Conservation (phyloP, 2,113 vertebrate genomes). For the Toxotes jaculatrix region DNA sequence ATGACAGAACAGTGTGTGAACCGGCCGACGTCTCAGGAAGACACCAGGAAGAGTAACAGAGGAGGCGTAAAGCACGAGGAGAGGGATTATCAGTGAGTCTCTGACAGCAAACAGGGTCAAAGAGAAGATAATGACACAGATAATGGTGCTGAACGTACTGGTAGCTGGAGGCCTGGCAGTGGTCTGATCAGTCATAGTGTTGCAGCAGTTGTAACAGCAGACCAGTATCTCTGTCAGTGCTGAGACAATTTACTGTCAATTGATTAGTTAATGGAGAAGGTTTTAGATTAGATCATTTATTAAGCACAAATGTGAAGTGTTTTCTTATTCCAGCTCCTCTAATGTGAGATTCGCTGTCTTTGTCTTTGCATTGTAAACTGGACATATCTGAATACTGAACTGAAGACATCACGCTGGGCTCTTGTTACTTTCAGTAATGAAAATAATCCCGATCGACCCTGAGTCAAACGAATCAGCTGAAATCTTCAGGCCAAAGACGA, state of each 20-base stretch:
- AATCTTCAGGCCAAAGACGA: too few species aligned
- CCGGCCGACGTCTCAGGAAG: slow-evolving; percentile 50
- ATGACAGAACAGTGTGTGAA: slow-evolving; percentile 56
- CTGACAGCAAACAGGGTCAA: background rate
- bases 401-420: background rate
- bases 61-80: slow-evolving; percentile 12
- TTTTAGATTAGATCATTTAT: too few species aligned
- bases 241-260: too few species aligned
- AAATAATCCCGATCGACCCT: background rate
- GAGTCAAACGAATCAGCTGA: too few species aligned
- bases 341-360: background rate
- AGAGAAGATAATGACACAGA: background rate
- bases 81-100: slow-evolving; percentile 64
- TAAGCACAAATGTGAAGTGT: background rate
- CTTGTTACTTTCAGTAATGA: background rate
- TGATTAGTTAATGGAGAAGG: too few species aligned
- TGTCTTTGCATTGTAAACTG: background rate
- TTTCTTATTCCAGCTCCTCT: background rate
- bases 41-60: slow-evolving; percentile 46
- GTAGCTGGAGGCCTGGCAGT: background rate
- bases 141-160: background rate
- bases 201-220: background rate
- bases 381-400: background rate
- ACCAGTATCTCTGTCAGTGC: too few species aligned
- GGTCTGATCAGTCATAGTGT: background rate